Conservation (phyloP, 2,113 vertebrate genomes). For the Muscicapa adusta region DNA sequence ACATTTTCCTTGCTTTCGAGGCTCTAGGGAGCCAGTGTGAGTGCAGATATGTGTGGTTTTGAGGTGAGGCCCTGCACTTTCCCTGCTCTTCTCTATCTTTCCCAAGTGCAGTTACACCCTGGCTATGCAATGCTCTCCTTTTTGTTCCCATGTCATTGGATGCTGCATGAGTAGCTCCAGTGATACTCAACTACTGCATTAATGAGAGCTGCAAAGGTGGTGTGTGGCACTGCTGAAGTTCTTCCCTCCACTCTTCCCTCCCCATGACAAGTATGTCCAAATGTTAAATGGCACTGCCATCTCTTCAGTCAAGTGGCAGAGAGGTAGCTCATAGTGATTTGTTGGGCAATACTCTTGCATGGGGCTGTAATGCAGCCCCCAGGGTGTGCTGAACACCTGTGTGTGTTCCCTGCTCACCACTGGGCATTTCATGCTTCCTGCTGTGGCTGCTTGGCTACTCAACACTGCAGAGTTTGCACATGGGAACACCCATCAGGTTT, state of each 20-base stretch:
- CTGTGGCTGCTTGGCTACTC: neutral
- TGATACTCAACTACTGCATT: neutral
- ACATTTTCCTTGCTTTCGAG: neutral
- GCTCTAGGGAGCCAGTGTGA: neutral
- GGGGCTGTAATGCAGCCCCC: neutral
- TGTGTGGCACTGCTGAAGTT: neutral
- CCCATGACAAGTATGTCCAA: neutral
- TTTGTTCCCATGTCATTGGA: neutral
- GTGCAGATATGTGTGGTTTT: neutral
- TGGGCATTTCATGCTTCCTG: neutral
- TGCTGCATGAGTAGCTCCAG: neutral
- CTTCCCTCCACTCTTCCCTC: neutral
- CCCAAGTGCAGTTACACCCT: neutral
- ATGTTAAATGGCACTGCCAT: neutral
- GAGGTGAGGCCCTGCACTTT: neutral
- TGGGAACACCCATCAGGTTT: neutral
- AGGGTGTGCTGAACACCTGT: neutral
- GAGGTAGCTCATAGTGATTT: neutral
- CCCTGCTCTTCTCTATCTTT: neutral
- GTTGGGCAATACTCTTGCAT: fast-evolving
- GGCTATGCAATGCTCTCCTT: neutral
- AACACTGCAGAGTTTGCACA: fast-evolving
- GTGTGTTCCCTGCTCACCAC: neutral
- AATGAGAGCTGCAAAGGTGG: neutral
- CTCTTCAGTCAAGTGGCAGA: neutral